Evolutionary conservation across 2,888 invertebrate species (phyloP).

Genomic region (Aphodius granarius): DNA sequence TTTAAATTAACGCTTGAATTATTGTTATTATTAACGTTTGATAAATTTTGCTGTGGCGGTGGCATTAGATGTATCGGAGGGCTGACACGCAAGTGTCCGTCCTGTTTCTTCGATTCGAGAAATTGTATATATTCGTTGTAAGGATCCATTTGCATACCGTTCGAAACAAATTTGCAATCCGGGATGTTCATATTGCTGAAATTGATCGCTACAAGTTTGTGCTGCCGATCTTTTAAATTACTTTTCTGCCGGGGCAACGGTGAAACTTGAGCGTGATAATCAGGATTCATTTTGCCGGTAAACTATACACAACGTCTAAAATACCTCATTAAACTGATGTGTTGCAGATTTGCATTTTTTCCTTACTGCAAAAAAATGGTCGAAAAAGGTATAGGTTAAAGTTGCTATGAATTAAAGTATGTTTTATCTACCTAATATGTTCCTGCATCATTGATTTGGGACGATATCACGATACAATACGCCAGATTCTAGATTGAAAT

Average conservation of each 20-base stretch:
- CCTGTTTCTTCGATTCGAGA: not conserved
- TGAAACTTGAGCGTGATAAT: not conserved
- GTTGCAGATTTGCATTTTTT: not conserved
- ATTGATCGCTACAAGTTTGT: constrained; percentile 5
- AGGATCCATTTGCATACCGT: constrained; percentile 11
- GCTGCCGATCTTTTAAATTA: not conserved
- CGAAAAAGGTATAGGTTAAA: constrained; percentile 1
- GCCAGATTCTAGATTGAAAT: constrained; percentile 15
- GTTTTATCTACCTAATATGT: not conserved
- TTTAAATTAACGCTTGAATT: constrained; percentile 30
- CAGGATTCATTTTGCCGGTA: not conserved
- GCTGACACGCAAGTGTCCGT: constrained; percentile 8
- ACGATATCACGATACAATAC: constrained; percentile 15
- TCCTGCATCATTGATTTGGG: not conserved
- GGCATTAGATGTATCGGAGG: constrained; percentile 36
- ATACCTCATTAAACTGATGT: not conserved
- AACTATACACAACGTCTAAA: not conserved
- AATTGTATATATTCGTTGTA: constrained; percentile 14
- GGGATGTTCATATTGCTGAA: constrained; percentile 21
- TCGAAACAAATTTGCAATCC: constrained; percentile 10
- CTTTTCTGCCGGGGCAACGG: not conserved
- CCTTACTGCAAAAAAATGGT: not conserved
- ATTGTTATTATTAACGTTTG: constrained; percentile 36
- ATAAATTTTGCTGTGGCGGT: constrained; percentile 38
- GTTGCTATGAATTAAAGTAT: not conserved